Percentiles rank a stretch among this genome's conserved stretches.
These are phyloP conservation scores for Mustelus asterias DNA, from an alignment of 2,113 vertebrate genomes.

Conservation along the genomic window DNA sequence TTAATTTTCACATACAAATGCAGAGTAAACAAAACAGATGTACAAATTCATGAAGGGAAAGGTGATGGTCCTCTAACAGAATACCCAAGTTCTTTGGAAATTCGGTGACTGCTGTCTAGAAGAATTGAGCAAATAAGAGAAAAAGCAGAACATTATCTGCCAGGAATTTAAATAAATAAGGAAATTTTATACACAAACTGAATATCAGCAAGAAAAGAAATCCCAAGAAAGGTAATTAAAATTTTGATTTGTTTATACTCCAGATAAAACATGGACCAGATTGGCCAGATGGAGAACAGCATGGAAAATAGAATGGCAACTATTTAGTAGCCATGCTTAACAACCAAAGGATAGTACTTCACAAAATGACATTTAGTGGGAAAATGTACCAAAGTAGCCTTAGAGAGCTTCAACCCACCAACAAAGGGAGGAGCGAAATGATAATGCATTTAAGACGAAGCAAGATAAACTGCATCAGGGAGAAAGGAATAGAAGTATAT, in stretches of 20 bases:
- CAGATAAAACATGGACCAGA: not conserved
- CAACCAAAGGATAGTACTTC: not conserved
- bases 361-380: not conserved
- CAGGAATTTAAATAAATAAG: not conserved
- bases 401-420: not conserved
- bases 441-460: not conserved
- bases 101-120: not conserved
- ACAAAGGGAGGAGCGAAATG: not conserved
- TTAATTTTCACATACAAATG: not conserved
- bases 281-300: not conserved
- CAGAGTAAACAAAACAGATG: not conserved
- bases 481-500: not conserved
- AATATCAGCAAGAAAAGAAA: not conserved
- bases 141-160: not conserved
- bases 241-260: not conserved
- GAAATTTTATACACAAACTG: no score
- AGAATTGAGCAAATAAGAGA: not conserved
- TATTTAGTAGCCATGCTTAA: not conserved
- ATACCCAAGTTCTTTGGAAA: not conserved
- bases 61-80: not conserved
- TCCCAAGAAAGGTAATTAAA: not conserved
- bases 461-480: not conserved
- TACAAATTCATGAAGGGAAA: not conserved
- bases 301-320: not conserved
- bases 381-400: not conserved